Base-by-base conservation (phyloP, 2,888 invertebrate genomes). In the Hypomecis atomaria region DNA sequence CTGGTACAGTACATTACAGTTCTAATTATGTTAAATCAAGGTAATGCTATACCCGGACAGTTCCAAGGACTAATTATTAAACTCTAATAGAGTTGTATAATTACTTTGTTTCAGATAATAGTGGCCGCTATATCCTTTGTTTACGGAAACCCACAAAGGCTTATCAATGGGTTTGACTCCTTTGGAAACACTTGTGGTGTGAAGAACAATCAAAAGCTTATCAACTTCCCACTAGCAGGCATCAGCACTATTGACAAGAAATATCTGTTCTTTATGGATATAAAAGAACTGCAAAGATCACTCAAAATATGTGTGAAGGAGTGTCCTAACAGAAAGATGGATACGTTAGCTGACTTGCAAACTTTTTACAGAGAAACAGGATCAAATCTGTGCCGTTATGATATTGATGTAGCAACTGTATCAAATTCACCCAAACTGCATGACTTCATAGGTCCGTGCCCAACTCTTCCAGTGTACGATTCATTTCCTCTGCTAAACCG, bases 181-280 rank as follows among this genome's bases (percentile, higher is more conserved):
- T 98, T 97, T 92, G 98, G 98, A 7, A 98, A 99, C 84, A 98
- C 98, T 40, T 99, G 99, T 86, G 98, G 98, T 11, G 95, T 96
- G 34, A 95, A 95, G 76, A 92, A 90, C 71, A 98, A 98, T 86
- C 95, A 95, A 73, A 95, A 94, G 71, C 94, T 97, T 67, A 95
- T 95, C 7, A 94, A 95, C 71, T 94, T 96, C 78, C 95, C 96
- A 4, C 85, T 96, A 53, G 96, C 98, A 33, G 98, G 98, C 9
- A 94, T 95, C 76, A 96, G 96, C 81, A 97, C 97, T 45, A 93
- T 94, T 36, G 95, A 97, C 71, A 96, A 96, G 79, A 96, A 95
- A 74, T 96, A 95, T 81, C 90, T 99, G 47, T 96, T 98, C 76
- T 98, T 97, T 84, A 95, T 98, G 91, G 96, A 98, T 84, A 92